Conservation (phyloP, 2,113 vertebrate species). For the Leptobrachium leishanense region DNA sequence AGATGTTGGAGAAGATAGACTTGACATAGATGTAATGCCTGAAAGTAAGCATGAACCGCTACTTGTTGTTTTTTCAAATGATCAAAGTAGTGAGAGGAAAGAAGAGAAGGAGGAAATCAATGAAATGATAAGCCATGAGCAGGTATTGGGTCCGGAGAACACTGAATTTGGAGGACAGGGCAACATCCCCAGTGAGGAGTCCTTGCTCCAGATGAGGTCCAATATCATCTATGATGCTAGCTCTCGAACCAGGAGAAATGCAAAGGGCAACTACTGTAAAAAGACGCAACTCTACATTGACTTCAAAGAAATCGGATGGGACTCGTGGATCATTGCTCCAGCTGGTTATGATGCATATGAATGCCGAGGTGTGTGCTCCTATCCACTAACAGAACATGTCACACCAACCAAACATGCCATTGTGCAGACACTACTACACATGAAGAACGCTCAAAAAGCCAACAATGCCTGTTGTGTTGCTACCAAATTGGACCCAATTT, state of each 20-base stretch:
- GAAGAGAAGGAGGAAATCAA: constrained; percentile 84
- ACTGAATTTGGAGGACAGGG: constrained; percentile 60
- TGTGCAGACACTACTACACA: constrained; percentile 87
- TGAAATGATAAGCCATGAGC: constrained; percentile 91
- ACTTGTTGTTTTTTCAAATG: constrained; percentile 92
- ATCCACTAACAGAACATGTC: constrained; percentile 88
- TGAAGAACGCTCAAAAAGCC: constrained; percentile 89
- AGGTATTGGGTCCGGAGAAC: constrained; percentile 68
- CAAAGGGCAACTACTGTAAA: constrained; percentile 94
- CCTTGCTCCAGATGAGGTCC: constrained; percentile 90
- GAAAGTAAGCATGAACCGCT: constrained; percentile 88
- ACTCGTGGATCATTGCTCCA: constrained; percentile 95
- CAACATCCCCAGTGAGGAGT: constrained; percentile 78
- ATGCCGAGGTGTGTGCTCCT: constrained; percentile 85
- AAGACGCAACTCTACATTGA: constrained; percentile 88
- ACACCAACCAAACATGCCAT: constrained; percentile 95
- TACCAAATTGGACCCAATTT: constrained; percentile 94
- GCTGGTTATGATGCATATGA: constrained; percentile 90
- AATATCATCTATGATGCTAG: constrained; percentile 94
- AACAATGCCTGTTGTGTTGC: constrained; percentile 92
- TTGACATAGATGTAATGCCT: constrained; percentile 82
- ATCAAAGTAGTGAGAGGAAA: constrained; percentile 83
- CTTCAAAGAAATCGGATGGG: constrained; percentile 98
- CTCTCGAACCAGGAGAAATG: constrained; percentile 87
- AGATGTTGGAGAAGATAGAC: constrained; percentile 61